These are phyloP conservation scores for Heterocephalus glaber DNA, from an alignment of 2,113 vertebrate genomes.

Conservation along the genomic window DNA sequence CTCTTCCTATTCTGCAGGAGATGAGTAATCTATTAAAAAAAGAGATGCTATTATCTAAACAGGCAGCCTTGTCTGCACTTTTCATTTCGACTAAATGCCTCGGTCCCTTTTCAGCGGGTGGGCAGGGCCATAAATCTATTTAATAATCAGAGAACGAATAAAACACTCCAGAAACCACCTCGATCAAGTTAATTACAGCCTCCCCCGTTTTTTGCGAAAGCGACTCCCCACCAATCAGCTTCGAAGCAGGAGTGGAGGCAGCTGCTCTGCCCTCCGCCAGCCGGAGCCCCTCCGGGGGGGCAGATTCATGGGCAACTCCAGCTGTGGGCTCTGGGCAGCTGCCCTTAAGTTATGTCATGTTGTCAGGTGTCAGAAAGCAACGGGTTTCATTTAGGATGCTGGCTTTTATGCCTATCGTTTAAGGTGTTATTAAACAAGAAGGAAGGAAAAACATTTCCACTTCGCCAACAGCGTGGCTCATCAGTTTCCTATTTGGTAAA, in stretches of 20 bases:
- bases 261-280: background rate
- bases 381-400: slow-evolving; percentile 31
- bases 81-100: slow-evolving; percentile 83
- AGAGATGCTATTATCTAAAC: slow-evolving; percentile 82
- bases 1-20: slow-evolving; percentile 78
- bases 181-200: slow-evolving; percentile 75
- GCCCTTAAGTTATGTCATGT: slow-evolving; percentile 59
- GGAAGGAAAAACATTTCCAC: background rate
- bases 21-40: slow-evolving; percentile 82
- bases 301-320: background rate
- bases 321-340: slow-evolving; percentile 27
- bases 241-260: background rate
- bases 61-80: slow-evolving; percentile 81
- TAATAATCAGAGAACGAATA: slow-evolving; percentile 77
- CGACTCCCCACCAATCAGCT: background rate
- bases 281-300: background rate
- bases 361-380: slow-evolving; percentile 57
- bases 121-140: slow-evolving; percentile 82
- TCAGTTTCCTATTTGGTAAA: slow-evolving; percentile 67
- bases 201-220: slow-evolving; percentile 29
- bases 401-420: background rate
- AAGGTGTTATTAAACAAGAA: slow-evolving; percentile 58
- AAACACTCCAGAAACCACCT: slow-evolving; percentile 71
- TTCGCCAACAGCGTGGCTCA: slow-evolving; percentile 38
- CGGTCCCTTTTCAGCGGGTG: slow-evolving; percentile 72